phyloP scores from a whole-genome alignment of 2,113 vertebrate genomes.

The Cynoglossus semilaevis region DNA sequence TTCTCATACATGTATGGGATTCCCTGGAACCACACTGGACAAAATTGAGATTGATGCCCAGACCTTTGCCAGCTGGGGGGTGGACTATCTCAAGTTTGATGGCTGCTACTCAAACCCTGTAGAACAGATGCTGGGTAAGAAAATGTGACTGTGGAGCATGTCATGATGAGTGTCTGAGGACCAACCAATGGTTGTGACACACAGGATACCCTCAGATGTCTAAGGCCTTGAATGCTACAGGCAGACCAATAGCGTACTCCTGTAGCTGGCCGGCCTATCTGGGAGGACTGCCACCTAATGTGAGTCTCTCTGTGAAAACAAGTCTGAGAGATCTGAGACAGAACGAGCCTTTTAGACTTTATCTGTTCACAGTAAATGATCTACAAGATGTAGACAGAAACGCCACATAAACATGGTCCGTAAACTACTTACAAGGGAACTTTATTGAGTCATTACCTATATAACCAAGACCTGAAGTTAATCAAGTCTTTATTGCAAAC shows the following conservation, averaged over 20 bases:
- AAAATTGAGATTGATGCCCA: constrained; percentile 78
- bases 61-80: constrained; percentile 88
- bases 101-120: constrained; percentile 83
- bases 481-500: too few species aligned
- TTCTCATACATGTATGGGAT: constrained; percentile 83
- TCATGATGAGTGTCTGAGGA: not conserved
- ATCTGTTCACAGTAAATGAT: not conserved
- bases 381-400: too few species aligned
- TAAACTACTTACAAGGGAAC: too few species aligned
- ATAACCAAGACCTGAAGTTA: too few species aligned
- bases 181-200: not conserved
- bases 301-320: not conserved
- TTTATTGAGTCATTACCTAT: too few species aligned
- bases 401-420: too few species aligned
- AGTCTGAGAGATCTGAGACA: not conserved
- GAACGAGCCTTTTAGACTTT: not conserved
- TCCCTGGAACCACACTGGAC: constrained; percentile 86
- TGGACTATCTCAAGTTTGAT: constrained; percentile 94
- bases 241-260: constrained; percentile 85
- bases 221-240: constrained; percentile 84
- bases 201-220: constrained; percentile 90
- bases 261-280: constrained; percentile 93
- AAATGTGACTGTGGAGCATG: not conserved
- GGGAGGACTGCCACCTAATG: constrained; percentile 87
- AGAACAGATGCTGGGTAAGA: constrained; percentile 79